A percentile compares a stretch with the other conserved stretches of the same genome.
Evolutionary conservation across 30 jellyfish, hydroid and myxozoan genomes (phyloP).

Genomic region (Cassiopea xamachana): DNA sequence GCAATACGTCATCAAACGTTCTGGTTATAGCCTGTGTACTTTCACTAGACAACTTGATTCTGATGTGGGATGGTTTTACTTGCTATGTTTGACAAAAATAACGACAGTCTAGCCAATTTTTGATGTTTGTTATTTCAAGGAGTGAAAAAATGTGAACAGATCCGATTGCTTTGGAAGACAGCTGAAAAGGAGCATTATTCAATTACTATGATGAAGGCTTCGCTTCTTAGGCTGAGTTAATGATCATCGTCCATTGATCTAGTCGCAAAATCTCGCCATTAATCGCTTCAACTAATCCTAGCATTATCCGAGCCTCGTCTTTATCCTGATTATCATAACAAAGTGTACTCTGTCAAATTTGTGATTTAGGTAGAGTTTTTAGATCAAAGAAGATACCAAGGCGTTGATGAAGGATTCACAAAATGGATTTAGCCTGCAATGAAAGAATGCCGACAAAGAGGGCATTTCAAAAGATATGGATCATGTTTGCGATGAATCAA

Average conservation of each 20-base stretch:
- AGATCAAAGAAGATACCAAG: conserved; percentile 58
- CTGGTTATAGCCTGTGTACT: too few species aligned
- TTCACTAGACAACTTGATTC: too few species aligned
- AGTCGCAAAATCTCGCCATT: conserved; percentile 38
- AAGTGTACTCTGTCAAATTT: conserved; percentile 60
- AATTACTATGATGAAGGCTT: conserved; percentile 56
- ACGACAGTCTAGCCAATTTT: conserved; percentile 52
- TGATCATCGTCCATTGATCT: conserved; percentile 35
- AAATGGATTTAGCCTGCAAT: conserved; percentile 52
- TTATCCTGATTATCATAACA: conserved; percentile 71
- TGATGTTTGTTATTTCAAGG: conserved; percentile 61
- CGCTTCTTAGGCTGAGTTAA: conserved; percentile 54
- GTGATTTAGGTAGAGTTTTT: conserved; percentile 58
- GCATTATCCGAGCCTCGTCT: conserved; percentile 61
- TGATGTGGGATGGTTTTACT: not conserved
- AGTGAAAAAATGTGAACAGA: conserved; percentile 55
- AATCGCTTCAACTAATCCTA: conserved; percentile 59
- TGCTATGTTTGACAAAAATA: not conserved
- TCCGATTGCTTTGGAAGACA: conserved; percentile 76
- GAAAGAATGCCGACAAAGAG: conserved; percentile 62
- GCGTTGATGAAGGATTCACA: conserved; percentile 64
- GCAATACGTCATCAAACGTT: too few species aligned
- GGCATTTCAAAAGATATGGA: conserved; percentile 47
- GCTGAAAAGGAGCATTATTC: conserved; percentile 73
- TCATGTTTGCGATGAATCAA: conserved; percentile 56